Conservation (phyloP, 35 echinoderm and acorn worm species). For the Stichopus chloronotus region DNA sequence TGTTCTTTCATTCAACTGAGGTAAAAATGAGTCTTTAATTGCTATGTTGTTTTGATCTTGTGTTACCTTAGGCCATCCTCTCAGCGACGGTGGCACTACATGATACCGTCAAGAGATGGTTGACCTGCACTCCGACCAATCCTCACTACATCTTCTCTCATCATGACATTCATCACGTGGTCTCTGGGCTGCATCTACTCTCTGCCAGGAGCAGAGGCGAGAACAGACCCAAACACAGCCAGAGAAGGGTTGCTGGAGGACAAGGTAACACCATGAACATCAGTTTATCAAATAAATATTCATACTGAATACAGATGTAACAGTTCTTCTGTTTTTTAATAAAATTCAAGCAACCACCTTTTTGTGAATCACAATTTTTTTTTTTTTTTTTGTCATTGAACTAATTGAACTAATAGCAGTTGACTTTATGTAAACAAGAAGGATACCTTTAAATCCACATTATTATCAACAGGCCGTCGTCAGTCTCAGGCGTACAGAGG, state of each 20-base stretch:
- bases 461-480: conserved; percentile 27
- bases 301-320: background rate
- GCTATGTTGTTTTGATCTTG: background rate
- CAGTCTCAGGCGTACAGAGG: conserved; percentile 34
- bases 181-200: conserved; percentile 80
- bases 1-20: no score
- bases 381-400: no score
- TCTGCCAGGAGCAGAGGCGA: conserved; percentile 62
- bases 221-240: conserved; percentile 73
- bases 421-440: no score
- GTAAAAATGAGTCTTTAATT: no score
- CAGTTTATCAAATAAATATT: background rate
- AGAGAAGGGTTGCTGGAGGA: conserved; percentile 66
- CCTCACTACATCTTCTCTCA: conserved; percentile 92
- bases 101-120: conserved; percentile 44
- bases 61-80: conserved; percentile 73
- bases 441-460: background rate
- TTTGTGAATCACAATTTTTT: no score
- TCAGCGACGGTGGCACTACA: conserved; percentile 73
- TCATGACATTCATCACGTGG: conserved; percentile 81
- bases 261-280: background rate
- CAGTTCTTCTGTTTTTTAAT: no score
- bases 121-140: conserved; percentile 69
- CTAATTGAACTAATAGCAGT: no score
- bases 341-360: no score